Evolutionary conservation across 2,888 invertebrate species (phyloP).

Genomic region (Hedya salicella): DNA sequence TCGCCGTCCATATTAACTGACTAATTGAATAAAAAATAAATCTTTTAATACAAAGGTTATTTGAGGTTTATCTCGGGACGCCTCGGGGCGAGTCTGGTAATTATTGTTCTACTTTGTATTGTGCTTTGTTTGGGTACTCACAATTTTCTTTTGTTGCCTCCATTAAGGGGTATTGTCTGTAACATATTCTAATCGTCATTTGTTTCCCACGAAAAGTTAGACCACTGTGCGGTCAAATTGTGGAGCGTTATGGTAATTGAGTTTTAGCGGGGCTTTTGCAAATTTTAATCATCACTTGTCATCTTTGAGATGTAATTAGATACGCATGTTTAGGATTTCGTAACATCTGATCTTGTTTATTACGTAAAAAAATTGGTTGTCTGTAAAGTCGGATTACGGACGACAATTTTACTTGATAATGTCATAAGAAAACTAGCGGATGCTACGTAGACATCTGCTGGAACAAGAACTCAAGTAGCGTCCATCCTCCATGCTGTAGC

Average conservation of each 20-base stretch:
- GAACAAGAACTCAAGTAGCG: no score
- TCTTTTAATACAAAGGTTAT: conserved; percentile 64
- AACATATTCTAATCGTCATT: conserved; percentile 68
- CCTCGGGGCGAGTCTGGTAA: conserved; percentile 63
- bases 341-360: no score
- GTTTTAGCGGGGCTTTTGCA: not conserved
- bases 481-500: no score
- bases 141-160: conserved; percentile 68
- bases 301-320: no score
- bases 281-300: no score
- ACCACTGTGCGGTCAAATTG: conserved; percentile 31
- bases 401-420: no score
- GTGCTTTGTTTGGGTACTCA: conserved; percentile 61
- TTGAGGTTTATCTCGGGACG: conserved; percentile 60
- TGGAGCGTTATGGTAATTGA: not conserved
- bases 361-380: no score
- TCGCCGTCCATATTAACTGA: conserved; percentile 60
- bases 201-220: conserved; percentile 43
- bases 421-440: no score
- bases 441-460: no score
- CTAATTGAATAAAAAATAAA: conserved; percentile 72
- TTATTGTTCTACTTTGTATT: conserved; percentile 77
- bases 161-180: conserved; percentile 65
- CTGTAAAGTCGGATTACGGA: no score
- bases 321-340: no score